phyloP scores from a whole-genome alignment of 1,140 invertebrate species.

The Drosophila insularis region DNA sequence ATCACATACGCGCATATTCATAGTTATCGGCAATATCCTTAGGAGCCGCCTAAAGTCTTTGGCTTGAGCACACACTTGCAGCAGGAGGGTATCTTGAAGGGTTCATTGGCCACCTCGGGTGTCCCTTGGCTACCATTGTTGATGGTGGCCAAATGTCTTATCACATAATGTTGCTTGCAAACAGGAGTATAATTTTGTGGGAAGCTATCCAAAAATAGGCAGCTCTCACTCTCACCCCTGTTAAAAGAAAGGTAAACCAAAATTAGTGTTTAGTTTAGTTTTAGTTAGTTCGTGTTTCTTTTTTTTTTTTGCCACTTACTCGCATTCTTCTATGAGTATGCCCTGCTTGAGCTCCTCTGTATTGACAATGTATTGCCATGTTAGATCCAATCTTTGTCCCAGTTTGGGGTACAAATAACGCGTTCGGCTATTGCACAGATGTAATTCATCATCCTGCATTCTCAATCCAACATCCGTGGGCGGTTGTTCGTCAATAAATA shows the following conservation, averaged over 20 bases:
- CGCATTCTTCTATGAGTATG: conserved; percentile 77
- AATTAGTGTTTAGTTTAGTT: background rate
- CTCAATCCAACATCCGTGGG: conserved; percentile 54
- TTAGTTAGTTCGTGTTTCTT: too few relatives aligned
- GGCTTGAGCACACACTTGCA: conserved; percentile 85
- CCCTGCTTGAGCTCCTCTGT: conserved; percentile 70
- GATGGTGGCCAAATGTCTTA: conserved; percentile 58
- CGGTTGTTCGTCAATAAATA: conserved; percentile 59
- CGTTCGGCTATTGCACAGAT: conserved; percentile 51
- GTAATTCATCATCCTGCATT: conserved; percentile 53
- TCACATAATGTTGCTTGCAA: conserved; percentile 86
- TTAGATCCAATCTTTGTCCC: conserved; percentile 38
- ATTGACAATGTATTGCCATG: conserved; percentile 77
- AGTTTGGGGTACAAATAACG: conserved; percentile 58
- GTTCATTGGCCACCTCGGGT: conserved; percentile 45
- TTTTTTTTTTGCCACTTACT: too few relatives aligned
- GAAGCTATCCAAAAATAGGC: conserved; percentile 80
- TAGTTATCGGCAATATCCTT: conserved; percentile 20
- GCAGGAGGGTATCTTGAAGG: conserved; percentile 85
- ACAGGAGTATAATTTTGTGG: conserved; percentile 83
- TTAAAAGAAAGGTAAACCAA: background rate
- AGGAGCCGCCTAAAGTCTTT: conserved; percentile 3
- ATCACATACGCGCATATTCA: conserved; percentile 59
- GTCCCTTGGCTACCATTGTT: conserved; percentile 35
- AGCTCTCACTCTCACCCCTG: conserved; percentile 67